phyloP scores from a whole-genome alignment of 2,888 invertebrate species.

The Agapetus fuscipes region DNA sequence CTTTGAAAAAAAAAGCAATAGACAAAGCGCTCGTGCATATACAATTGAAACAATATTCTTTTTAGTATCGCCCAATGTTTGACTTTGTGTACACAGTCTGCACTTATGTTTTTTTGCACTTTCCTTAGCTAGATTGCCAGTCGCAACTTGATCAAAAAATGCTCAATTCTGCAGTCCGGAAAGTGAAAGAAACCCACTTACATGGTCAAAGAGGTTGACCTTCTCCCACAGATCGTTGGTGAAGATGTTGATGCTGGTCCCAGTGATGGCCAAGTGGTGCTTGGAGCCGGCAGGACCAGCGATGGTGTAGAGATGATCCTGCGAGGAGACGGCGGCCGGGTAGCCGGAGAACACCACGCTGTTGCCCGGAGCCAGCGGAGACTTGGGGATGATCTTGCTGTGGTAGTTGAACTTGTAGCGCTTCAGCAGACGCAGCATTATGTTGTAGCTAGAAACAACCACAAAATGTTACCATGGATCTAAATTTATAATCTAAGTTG shows the following conservation, averaged over 20 bases:
- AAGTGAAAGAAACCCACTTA: no score
- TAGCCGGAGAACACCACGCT: constrained; percentile 73
- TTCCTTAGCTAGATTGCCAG: no score
- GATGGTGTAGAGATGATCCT: constrained; percentile 73
- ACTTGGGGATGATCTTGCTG: constrained; percentile 38
- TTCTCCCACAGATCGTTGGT: constrained; percentile 61
- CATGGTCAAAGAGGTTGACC: constrained; percentile 52
- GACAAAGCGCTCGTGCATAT: no score
- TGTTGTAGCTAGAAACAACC: constrained; percentile 49
- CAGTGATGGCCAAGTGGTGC: constrained; percentile 55
- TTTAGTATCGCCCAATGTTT: no score
- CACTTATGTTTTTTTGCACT: no score
- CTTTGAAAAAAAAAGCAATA: no score
- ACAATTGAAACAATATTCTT: no score
- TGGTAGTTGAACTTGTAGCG: constrained; percentile 74
- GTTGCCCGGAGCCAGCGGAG: constrained; percentile 51
- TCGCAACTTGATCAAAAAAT: no score
- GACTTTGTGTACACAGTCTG: no score
- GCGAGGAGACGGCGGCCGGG: constrained; percentile 71
- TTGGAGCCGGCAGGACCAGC: constrained; percentile 33
- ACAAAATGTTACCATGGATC: no score
- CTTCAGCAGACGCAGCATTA: constrained; percentile 78
- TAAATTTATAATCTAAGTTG: no score
- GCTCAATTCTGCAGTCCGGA: no score
- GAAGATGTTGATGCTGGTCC: constrained; percentile 69